These are phyloP conservation scores for Yponomeuta sedellus DNA, from an alignment of 2,888 invertebrate species.

Conservation along the genomic window DNA sequence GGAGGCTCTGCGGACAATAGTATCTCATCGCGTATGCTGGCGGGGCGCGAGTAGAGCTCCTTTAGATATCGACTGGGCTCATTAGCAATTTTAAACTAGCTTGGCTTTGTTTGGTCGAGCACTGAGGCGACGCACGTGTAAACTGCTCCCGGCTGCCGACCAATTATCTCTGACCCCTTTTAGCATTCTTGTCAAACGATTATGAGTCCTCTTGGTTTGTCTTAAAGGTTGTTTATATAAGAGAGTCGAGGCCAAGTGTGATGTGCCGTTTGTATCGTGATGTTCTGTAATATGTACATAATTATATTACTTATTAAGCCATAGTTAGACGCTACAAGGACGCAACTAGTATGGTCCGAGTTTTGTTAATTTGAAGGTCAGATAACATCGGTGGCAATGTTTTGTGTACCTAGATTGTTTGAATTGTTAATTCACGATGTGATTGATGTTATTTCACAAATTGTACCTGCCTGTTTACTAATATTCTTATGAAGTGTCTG, in stretches of 20 bases:
- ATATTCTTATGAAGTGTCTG: background rate
- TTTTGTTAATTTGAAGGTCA: conserved; percentile 12
- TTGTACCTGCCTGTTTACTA: background rate
- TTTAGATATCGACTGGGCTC: conserved; percentile 55
- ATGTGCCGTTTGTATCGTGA: conserved; percentile 23
- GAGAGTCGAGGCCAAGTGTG: conserved; percentile 1
- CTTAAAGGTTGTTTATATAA: background rate
- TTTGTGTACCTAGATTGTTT: conserved; percentile 11
- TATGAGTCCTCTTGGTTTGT: background rate
- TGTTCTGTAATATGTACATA: conserved; percentile 14
- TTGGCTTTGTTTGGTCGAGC: conserved; percentile 54
- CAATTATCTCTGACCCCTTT: conserved; percentile 11
- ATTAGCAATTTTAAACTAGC: conserved; percentile 63
- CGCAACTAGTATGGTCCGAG: background rate
- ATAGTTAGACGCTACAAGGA: conserved; percentile 12
- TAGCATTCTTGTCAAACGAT: background rate
- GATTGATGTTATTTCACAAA: background rate
- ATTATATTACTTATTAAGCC: conserved; percentile 19
- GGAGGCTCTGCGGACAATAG: conserved; percentile 24
- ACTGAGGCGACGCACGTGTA: conserved; percentile 35
- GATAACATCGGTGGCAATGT: conserved; percentile 7
- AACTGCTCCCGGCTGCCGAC: conserved; percentile 4
- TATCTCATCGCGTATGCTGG: conserved; percentile 49
- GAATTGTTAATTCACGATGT: conserved; percentile 9
- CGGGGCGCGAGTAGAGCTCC: conserved; percentile 26